Evolutionary conservation across 2,888 invertebrate genomes (phyloP).

Genomic region (Cephus runcator): DNA sequence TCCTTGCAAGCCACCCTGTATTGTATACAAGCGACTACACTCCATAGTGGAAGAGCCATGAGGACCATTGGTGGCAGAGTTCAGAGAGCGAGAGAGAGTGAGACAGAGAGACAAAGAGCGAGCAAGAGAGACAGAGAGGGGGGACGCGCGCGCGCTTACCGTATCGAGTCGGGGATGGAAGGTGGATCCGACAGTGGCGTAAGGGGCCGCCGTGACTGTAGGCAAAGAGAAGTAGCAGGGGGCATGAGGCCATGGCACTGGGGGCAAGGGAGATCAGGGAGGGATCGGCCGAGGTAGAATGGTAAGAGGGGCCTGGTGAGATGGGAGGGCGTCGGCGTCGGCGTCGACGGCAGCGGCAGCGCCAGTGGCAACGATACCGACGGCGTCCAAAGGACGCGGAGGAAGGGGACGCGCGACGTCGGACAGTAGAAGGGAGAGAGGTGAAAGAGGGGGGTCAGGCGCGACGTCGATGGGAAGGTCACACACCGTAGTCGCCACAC

Average conservation of each 20-base stretch:
- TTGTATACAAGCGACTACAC: slow-evolving; percentile 29
- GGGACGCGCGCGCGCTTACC: slow-evolving; percentile 10
- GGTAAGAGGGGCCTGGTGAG: slow-evolving; percentile 5
- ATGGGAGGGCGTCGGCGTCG: slow-evolving; percentile 13
- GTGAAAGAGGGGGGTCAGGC: slow-evolving; percentile 7
- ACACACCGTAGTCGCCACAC: slow-evolving; percentile 51
- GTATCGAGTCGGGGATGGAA: slow-evolving; percentile 11
- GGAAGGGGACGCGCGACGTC: slow-evolving; percentile 25
- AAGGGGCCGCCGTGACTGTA: slow-evolving; percentile 3
- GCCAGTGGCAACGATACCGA: slow-evolving; percentile 15
- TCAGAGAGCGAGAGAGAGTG: slow-evolving; percentile 20
- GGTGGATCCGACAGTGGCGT: slow-evolving; percentile 2
- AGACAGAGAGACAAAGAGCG: background rate
- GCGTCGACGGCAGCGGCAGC: slow-evolving; percentile 27
- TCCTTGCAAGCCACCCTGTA: slow-evolving; percentile 48
- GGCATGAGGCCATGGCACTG: slow-evolving; percentile 7
- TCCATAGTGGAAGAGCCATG: slow-evolving; percentile 15
- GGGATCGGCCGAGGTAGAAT: slow-evolving; percentile 22
- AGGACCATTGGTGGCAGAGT: background rate
- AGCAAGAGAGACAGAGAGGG: background rate
- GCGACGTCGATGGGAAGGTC: slow-evolving; percentile 45
- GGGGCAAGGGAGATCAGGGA: slow-evolving; percentile 10
- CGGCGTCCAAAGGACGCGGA: slow-evolving; percentile 18
- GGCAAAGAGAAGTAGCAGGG: slow-evolving; percentile 3
- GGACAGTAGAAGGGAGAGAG: slow-evolving; percentile 32